Base-by-base conservation (phyloP, 2,888 invertebrate species). In the Drosophila neoperkinsi region DNA sequence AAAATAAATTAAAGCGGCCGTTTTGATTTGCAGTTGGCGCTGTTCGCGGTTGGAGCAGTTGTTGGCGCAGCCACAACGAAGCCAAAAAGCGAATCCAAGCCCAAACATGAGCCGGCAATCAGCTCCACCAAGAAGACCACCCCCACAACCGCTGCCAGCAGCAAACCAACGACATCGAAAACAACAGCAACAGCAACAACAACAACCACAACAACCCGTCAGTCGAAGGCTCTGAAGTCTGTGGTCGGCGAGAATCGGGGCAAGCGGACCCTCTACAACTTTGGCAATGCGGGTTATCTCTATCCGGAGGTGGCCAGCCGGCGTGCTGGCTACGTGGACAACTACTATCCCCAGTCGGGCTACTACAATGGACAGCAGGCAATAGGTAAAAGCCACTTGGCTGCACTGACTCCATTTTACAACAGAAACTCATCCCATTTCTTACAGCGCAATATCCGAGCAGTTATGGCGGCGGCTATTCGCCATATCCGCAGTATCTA, bases 401-500 rank as follows among this genome's bases (percentile, higher is more conserved):
- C 28, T 11, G 25, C 13, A 34, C 3, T 31, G 13, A 1, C 25
- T 36, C 25, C 25, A 18, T 16, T 21, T 7, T 13, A 7, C 9
- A 11, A 25, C 21, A 3, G n/a, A n/a, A 43, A 25, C 57, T 41
- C 3, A 38, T 5, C 4, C n/a, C 6, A 6, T 11, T 41, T 62
- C 6, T 79, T 80, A 0, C 77, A 92, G 92, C 88, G 58, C 92
- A 92, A 74, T 91, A 82, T 68, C 90, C 92, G 0, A 69, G 69
- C 46, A 79, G 74, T 55, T 91, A 66, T 71, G 71, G 74, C 21
- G 59, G 77, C 49, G 62, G 49, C 7, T 94, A 94, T 70, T 62
- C 76, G 1, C 93, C 84, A 0, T 94, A 78, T 88, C 95, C 93
- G 3, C 94, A 95, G 58, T 96, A 95, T 85, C 94, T 96, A 77